Base-by-base conservation (phyloP, 1,140 invertebrate species). In the Camponotus floridanus region DNA sequence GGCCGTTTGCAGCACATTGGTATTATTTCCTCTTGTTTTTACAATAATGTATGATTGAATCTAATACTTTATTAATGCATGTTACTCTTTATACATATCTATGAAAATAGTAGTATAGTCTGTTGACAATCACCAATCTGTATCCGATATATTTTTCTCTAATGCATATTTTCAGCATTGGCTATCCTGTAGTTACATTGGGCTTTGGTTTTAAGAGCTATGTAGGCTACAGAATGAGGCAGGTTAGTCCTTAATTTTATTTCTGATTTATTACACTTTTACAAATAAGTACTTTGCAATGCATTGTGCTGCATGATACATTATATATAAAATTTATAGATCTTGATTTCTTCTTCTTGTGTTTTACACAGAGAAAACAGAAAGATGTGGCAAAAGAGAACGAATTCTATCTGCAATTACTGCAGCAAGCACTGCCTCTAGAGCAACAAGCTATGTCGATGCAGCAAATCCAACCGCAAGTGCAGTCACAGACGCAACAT, bases 1-100 rank as follows among this genome's bases (percentile, higher is more conserved):
- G 98, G 94, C 99, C 99, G 83, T 99, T 99, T 95, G 99, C 99
- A 89, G 99, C 99, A 89, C 99, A 99, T 95, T 99, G 99, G 97
- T 98, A 96, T 95, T 8, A 95, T 68, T 76, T 39, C n/a, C 90
- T 70, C 51, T 89, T 31, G 3, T 13, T 57, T 55, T 76, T 68
- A 2, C 62, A 33, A 42, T 36, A 45, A 9, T 65, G 9, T 33
- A 65, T 55, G 6, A 59, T 39, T 11, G 83, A 74, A 79, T 48
- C 9, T 62, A 86, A 83, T n/a, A 79, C 61, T 26, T 70, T 39
- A 21, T 59, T n/a, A n/a, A 59, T 59, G n/a, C 48, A 51, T 5
- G 15, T 51, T 51, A 51, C 9, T 45, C n/a, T 59, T 59, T 11
- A 21, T 21, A 8, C 39, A 51, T 33, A 18, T 48, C 18, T 39